A percentile compares a stretch with the other conserved stretches of the same genome.
Evolutionary conservation across 2,797 vertebrate species (phyloP).

Genomic region (Pelobates cultripes): DNA sequence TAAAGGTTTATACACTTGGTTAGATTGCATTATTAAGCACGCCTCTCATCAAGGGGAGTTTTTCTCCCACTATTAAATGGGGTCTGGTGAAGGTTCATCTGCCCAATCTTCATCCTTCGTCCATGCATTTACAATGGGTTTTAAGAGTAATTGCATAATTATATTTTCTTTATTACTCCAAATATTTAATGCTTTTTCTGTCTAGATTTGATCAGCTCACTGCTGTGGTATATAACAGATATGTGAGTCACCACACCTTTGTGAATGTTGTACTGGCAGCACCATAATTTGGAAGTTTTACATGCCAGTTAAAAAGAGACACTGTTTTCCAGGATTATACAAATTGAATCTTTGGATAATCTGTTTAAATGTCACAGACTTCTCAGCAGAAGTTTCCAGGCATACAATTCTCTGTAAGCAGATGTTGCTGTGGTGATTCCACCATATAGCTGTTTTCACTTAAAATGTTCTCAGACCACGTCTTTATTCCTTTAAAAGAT

Average conservation of each 20-base stretch:
- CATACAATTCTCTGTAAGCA: slow-evolving; percentile 5
- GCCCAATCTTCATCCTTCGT: too few relatives aligned
- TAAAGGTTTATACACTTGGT: too few relatives aligned
- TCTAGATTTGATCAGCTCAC: not conserved
- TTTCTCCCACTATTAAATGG: too few relatives aligned
- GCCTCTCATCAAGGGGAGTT: too few relatives aligned
- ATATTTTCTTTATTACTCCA: too few relatives aligned
- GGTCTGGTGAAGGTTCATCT: too few relatives aligned
- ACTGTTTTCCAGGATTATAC: slow-evolving; percentile 11
- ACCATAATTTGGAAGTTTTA: slow-evolving; percentile 15
- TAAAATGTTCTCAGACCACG: not conserved
- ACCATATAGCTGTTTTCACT: slow-evolving; percentile 27
- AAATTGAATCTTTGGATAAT: slow-evolving; percentile 22
- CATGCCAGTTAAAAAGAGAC: slow-evolving; percentile 22
- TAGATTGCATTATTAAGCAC: too few relatives aligned
- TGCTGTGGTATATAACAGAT: not conserved
- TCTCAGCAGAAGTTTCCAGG: slow-evolving; percentile 24
- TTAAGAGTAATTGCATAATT: too few relatives aligned
- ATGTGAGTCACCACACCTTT: not conserved
- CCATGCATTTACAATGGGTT: too few relatives aligned
- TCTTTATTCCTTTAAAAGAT: not conserved
- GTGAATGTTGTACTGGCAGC: not conserved
- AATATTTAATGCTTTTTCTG: too few relatives aligned
- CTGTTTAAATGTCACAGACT: slow-evolving; percentile 31
- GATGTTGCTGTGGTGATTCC: slow-evolving; percentile 24